Base-by-base conservation (phyloP, 2,888 invertebrate species). In the Petrolisthes manimaculis region DNA sequence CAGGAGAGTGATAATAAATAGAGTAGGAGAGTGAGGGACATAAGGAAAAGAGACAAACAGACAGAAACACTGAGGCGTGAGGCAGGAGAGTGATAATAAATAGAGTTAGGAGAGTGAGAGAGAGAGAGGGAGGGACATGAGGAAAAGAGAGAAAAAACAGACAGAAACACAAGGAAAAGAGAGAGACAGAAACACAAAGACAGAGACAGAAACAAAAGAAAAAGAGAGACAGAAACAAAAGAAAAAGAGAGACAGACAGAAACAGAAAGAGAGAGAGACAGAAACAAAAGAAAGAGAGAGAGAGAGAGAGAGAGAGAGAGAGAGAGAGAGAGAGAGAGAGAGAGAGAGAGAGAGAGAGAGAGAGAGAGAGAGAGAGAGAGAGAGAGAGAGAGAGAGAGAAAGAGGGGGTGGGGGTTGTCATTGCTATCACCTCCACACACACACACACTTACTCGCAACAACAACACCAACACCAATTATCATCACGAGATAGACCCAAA, bases 261-360 rank as follows among this genome's bases (percentile, higher is more conserved):
- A 9, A 61, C 14, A 61, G 61, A 61, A 9, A 61, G 6, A 61
- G 6, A 61, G 6, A 61, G 6, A 61, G 6, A 61, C 14, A 61
- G 6, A 14, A 61, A 14, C 6, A 14, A 61, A 14, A 61, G 61
- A 61, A 14, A 61, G 61, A 61, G 61, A 61, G 61, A 61, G 61
- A 61, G 61, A 61, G 61, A 61, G 61, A 61, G 61, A 61, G 61
- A 61, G 61, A 61, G 61, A 61, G 61, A 61, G 61, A 61, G 61
- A 61, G 61, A 61, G 1, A 61, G 61, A 61, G 9, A 61, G 61
- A 61, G 9, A 61, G 61, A 61, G 9, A 14, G 18, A 18, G 18
- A 14, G 18, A 14, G 18, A 14, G 9, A 61, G 61, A 61, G 9
- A 61, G 61, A 61, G 61, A 61, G 61, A 61, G 9, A 61, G 9